Conservation (phyloP, 2,797 vertebrate species). For the Thaleichthys pacificus region DNA sequence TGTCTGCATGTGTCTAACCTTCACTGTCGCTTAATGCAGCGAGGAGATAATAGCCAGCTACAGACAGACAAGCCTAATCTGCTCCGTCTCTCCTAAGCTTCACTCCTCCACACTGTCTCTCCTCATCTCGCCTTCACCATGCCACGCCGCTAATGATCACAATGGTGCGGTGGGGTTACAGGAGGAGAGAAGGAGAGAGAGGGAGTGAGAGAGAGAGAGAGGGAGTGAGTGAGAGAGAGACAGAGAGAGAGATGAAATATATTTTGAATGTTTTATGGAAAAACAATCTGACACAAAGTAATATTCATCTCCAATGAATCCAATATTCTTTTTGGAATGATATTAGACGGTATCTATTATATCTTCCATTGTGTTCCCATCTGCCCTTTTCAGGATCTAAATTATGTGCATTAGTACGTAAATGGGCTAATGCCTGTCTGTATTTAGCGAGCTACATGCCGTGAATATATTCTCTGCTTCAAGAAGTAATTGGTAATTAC, state of each 20-base stretch:
- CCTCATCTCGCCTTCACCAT: background rate
- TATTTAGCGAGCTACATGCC: slow-evolving; percentile 99
- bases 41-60: slow-evolving; percentile 55
- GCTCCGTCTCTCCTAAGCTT: slow-evolving; percentile 17
- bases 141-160: slow-evolving; percentile 55
- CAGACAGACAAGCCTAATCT: slow-evolving; percentile 41
- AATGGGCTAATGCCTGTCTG: slow-evolving; percentile 99
- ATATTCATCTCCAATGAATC: slow-evolving; percentile 99
- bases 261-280: slow-evolving; percentile 99
- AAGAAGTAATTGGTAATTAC: slow-evolving; percentile 99
- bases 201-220: slow-evolving; percentile 39
- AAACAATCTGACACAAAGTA: slow-evolving; percentile 99
- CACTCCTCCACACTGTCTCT: slow-evolving; percentile 15
- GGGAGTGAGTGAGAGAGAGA: slow-evolving; percentile 28
- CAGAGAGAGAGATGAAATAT: slow-evolving; percentile 83
- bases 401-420: slow-evolving; percentile 99
- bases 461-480: slow-evolving; percentile 99
- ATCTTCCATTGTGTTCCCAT: slow-evolving; percentile 99
- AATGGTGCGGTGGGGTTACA: slow-evolving; percentile 30
- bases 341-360: slow-evolving; percentile 99
- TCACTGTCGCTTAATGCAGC: slow-evolving; percentile 65
- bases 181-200: slow-evolving; percentile 13
- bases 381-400: slow-evolving; percentile 99
- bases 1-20: slow-evolving; percentile 52
- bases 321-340: slow-evolving; percentile 99